Evolutionary conservation across 37 sponge, comb jelly and placozoan species (phyloP).

Genomic region (Oscarella lobularis): DNA sequence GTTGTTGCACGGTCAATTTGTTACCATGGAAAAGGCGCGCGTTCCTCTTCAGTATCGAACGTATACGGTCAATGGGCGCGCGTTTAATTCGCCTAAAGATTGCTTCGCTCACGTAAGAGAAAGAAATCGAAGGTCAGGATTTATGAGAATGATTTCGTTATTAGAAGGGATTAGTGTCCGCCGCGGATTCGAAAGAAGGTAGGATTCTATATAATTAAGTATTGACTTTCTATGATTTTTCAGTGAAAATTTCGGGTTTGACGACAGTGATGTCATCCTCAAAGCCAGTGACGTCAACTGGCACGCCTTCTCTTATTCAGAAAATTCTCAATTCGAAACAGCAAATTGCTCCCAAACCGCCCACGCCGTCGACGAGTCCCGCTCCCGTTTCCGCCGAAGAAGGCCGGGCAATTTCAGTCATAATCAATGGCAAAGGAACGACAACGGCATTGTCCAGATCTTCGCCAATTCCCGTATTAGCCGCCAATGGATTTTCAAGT

Average conservation of each 20-base stretch:
- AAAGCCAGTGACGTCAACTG: too few relatives aligned
- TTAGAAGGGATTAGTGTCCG: not conserved
- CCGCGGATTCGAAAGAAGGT: not conserved
- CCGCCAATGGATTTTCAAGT: too few relatives aligned
- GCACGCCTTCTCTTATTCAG: too few relatives aligned
- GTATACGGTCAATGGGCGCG: not conserved
- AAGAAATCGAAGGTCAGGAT: not conserved
- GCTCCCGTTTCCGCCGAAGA: not conserved
- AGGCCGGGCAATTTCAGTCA: too few relatives aligned
- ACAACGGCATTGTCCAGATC: too few relatives aligned
- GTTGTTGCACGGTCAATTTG: not conserved
- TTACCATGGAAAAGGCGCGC: not conserved
- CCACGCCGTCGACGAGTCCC: not conserved
- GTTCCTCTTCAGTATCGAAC: not conserved
- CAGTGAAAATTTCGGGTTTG: too few relatives aligned
- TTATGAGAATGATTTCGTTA: not conserved
- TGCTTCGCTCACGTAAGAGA: not conserved
- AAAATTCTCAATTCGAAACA: not conserved
- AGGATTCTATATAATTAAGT: too few relatives aligned
- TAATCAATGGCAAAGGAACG: too few relatives aligned
- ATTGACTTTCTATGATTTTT: too few relatives aligned
- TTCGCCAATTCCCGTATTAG: too few relatives aligned
- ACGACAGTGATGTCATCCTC: not conserved
- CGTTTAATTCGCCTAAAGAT: not conserved
- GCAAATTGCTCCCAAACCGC: not conserved